Conservation (phyloP, 2,797 vertebrate species). For the Perodicticus potto region DNA sequence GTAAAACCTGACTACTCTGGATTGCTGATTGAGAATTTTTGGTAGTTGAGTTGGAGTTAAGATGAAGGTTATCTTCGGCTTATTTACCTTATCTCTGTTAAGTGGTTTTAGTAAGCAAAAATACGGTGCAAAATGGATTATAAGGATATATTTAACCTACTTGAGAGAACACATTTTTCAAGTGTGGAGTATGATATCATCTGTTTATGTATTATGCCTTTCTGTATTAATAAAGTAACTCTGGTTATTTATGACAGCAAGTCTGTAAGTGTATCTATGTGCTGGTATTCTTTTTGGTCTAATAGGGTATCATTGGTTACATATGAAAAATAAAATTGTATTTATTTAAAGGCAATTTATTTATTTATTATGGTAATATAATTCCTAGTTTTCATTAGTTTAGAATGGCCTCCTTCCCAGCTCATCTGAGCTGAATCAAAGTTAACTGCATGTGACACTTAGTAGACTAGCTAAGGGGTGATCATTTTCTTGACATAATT, state of each 20-base stretch:
- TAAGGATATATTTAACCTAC: neutral
- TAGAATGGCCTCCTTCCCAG: neutral
- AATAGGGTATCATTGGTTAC: neutral
- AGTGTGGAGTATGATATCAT: neutral
- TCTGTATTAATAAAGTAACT: neutral
- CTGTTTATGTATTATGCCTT: neutral
- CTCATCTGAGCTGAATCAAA: constrained; percentile 39
- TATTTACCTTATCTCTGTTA: neutral
- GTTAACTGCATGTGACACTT: neutral
- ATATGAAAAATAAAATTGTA: neutral
- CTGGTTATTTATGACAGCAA: constrained; percentile 27
- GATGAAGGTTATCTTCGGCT: neutral
- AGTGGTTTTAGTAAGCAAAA: constrained; percentile 31
- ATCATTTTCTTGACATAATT: constrained; percentile 38
- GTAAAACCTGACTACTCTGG: neutral
- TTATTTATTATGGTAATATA: neutral
- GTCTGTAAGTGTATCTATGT: neutral
- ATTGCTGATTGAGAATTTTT: neutral
- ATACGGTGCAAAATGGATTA: neutral
- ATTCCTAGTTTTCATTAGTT: constrained; percentile 17
- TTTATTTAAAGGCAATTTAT: neutral
- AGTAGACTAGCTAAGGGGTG: neutral
- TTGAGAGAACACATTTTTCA: constrained; percentile 28
- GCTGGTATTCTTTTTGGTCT: neutral
- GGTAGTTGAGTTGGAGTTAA: neutral